Base-by-base conservation (phyloP, 2,797 vertebrate species). In the Ciconia nigra region DNA sequence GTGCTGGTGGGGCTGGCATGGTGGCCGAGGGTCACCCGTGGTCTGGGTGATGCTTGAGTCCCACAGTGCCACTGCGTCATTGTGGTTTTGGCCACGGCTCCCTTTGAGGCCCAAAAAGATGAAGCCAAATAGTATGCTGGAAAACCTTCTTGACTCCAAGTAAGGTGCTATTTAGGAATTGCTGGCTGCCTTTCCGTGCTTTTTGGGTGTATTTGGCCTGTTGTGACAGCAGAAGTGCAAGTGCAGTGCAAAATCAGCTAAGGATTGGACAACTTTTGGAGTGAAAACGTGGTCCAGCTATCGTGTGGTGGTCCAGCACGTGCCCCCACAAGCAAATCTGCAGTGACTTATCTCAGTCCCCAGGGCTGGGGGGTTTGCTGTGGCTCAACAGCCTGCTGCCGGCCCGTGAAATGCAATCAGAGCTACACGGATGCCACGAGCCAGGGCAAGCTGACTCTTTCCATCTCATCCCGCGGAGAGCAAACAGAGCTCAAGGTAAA, bases 401-500 rank as follows among this genome's bases (percentile, higher is more conserved):
- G 67, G 96, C 94, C 87, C 33, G 42, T 90, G 96, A 95, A 96
- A 87, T 95, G 86, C 96, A 95, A 58, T 89, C 94, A 92, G 94
- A 97, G 84, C 28, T 41, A 35, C 7, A 4, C 44, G 85, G 96
- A 93, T 95, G 67, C 90, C 92, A 93, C 1, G 11, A 93, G 96
- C 91, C 93, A 69, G 77, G 95, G 95, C 95, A 57, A 57, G 37
- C 91, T 95, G 96, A 93, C 96, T 96, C 87, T 97, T 97, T 86
- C 95, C 76, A 20, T 93, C 90, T 96, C 96, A 82, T 97, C 93
- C 97, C 20, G 24, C 79, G 41, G 95, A 91, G 95, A 96, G 96
- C 89, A 92, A 97, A 96, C 97, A 76, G 98, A 97, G 98, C 98
- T 97, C 95, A 96, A 98, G 98, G 98, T 98, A 93, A 93, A 97